A percentile compares a stretch with the other conserved stretches of the same genome.
Conservation (phyloP, 2,797 vertebrate species). For the Benthosema pterotum region DNA sequence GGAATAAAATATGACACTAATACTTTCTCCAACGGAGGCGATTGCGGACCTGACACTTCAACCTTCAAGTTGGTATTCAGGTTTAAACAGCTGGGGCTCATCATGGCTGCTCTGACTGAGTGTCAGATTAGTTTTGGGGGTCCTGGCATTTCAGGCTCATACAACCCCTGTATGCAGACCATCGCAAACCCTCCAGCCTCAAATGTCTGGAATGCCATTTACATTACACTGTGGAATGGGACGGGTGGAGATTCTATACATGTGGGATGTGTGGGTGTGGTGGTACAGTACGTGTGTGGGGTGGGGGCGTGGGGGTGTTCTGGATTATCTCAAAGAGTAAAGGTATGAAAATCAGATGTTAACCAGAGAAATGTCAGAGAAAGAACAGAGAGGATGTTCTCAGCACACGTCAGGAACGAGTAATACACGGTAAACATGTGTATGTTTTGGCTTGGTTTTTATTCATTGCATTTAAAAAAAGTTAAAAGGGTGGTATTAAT, state of each 20-base stretch:
- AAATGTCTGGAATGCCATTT: conserved; percentile 60
- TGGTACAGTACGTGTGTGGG: background rate
- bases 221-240: conserved; percentile 22
- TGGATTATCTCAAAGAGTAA: conserved; percentile 7
- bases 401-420: no score
- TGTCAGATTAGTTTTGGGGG: background rate
- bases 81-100: background rate
- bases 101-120: background rate
- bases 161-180: background rate
- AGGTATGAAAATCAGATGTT: conserved; percentile 13
- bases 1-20: background rate
- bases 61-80: background rate
- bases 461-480: no score
- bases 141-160: conserved; percentile 4
- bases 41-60: background rate
- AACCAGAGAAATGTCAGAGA: background rate
- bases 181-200: conserved; percentile 25
- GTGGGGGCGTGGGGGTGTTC: background rate
- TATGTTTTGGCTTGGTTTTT: no score
- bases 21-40: background rate
- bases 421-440: no score
- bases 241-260: conserved; percentile 32
- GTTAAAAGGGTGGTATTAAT: no score
- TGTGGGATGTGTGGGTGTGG: conserved; percentile 16
- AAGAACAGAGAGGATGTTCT: background rate